Evolutionary conservation across 1,140 invertebrate species (phyloP), one percentile per base, ranked within the genome.

Genomic region (Leptinotarsa undecemlineata): DNA sequence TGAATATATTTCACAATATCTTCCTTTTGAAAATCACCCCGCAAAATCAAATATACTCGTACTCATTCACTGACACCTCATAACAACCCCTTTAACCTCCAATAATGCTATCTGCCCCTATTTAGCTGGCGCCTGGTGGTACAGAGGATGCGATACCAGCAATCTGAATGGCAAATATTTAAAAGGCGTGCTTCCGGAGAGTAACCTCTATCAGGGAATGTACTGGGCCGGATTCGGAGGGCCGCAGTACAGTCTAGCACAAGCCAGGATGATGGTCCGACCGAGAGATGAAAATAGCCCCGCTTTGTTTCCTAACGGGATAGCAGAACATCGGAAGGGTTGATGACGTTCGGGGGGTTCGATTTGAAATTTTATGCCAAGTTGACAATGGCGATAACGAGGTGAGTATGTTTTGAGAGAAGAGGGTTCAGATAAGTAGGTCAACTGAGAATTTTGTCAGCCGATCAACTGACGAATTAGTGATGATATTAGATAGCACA

Each of bases 61-160:
- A 11, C 8, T 42, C 33, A 42, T 42, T 2, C 33, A 42, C 33
- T 2, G 8, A 11, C 33, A 42, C 33, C 8, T 42, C 8, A 42
- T 42, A 42, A 42, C 33, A 42, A 42, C 33, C 8, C 33, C 8
- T 42, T 42, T 57, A 4, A 57, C 15, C 51, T 19, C 2, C 51
- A 57, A 57, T 57, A 57, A 57, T 19, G 51, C 51, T 57, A 57
- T 70, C 48, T 23, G 5, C 11, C 26, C 19, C 17, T n/a, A 63
- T 90, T 63, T 67, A 82, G 81, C 88, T 5, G 91, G 88, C 3
- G 91, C 90, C 83, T 92, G 91, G 91, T 92, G 91, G 91, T 92
- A 90, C 77, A 88, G 88, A 72, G 82, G 82, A 6, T 88, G 87
- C 78, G 89, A 90, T 68, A 90, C 87, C 78, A 87, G 87, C 78